phyloP scores from a whole-genome alignment of 2,888 invertebrate genomes.

The Papilio demoleus region DNA sequence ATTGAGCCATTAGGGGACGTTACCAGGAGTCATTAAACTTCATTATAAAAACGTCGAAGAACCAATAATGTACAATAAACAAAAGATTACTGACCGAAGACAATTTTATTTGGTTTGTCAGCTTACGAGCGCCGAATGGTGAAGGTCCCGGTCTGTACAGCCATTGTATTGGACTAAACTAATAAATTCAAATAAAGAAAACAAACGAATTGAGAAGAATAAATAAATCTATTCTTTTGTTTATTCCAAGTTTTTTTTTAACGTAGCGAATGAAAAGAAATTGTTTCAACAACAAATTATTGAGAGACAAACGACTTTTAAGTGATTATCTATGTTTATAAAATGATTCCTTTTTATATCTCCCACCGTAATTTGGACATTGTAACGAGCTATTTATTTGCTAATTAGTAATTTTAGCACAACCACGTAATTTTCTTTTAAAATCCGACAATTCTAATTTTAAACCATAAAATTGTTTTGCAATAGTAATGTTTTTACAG shows the following conservation, averaged over 20 bases:
- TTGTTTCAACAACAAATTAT: no score
- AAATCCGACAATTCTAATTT: no score
- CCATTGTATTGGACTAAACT: conserved; percentile 4
- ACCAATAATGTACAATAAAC: not conserved
- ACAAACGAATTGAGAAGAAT: not conserved
- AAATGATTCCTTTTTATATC: not conserved
- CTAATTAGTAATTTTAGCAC: not conserved
- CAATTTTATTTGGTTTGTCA: conserved; percentile 12
- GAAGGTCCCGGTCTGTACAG: not conserved
- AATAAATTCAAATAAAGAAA: conserved; percentile 13
- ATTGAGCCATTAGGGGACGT: no score
- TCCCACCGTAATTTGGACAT: not conserved
- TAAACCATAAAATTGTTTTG: no score
- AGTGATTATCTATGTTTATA: no score
- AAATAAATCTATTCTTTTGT: not conserved
- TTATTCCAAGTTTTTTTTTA: not conserved
- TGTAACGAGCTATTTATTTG: not conserved
- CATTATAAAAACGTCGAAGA: not conserved
- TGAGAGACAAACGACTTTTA: no score
- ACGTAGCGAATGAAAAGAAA: not conserved
- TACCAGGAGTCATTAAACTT: no score
- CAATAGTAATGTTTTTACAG: no score
- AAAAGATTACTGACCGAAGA: conserved; percentile 3
- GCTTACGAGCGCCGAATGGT: conserved; percentile 2
- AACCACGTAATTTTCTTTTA: no score